Base-by-base conservation (phyloP, 2,113 vertebrate genomes). In the Indicator indicator region DNA sequence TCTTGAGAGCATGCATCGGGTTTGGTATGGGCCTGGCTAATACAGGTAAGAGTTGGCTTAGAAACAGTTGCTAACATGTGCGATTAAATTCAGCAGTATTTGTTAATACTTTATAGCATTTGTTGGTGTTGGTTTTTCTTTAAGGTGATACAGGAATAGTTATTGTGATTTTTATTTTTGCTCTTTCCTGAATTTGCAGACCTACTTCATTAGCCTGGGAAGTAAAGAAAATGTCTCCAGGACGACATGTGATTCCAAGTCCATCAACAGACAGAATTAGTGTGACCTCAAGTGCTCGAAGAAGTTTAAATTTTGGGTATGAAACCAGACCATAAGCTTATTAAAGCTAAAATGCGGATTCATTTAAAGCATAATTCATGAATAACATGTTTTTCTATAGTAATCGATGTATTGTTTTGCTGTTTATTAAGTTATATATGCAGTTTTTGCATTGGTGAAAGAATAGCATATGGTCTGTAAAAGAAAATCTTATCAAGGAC, bases 151-250 rank as follows among this genome's bases (percentile, higher is more conserved):
- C 24, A 70, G 30, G 27, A 67, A 18, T 38, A 71, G 3, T 36
- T 80, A 5, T 0, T 63, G 79, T 2, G 5, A 74, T 24, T 59
- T 83, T 48, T 62, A 5, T 64, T 90, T 72, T 74, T 44, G 38
- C 8, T 77, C 28, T 95, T 48, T 94, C 56, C 91, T 97, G 76
- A 55, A 55, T 97, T 96, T 96, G 55, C 97, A 99, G 99, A 94
- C 99, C 99, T 16, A 99, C 99, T 4, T 99, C 99, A 27, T 96
- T 99, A 95, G 99, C 99, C 3, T 99, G 99, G 99, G 99, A 99
- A 97, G 99, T 99, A 42, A 99, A 99, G 86, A 99, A 99, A 84
- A 99, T 99, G 99, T 99, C 99, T 79, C 99, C 99, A 2, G 99
- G 99, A 68, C 99, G 99, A 32, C 99, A 99, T 27, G 98, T 99